phyloP scores from a whole-genome alignment of 2,888 invertebrate genomes.

The Dynastes maya region DNA sequence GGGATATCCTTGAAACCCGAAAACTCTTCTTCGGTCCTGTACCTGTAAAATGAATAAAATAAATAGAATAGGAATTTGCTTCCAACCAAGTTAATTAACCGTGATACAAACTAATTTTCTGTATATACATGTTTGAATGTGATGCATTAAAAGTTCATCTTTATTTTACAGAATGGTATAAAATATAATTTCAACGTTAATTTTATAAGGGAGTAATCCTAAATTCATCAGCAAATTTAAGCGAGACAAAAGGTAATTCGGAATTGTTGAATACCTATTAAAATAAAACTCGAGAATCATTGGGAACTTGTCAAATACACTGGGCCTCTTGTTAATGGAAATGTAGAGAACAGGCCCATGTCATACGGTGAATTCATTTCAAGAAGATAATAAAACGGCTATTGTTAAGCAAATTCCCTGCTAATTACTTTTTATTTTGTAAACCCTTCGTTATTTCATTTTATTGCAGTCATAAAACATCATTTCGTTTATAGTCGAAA shows the following conservation, averaged over 20 bases:
- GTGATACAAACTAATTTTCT: too few species aligned
- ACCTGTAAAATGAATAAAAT: too few species aligned
- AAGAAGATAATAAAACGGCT: slow-evolving; percentile 36
- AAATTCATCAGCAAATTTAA: slow-evolving; percentile 6
- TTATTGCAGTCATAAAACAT: slow-evolving; percentile 25
- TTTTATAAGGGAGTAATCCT: background rate
- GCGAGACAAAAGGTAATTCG: slow-evolving; percentile 27
- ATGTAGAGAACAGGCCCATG: slow-evolving; percentile 39
- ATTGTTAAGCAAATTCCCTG: slow-evolving; percentile 34
- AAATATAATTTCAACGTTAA: background rate
- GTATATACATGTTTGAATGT: too few species aligned
- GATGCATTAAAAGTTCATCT: too few species aligned
- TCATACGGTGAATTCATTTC: slow-evolving; percentile 26
- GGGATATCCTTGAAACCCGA: too few species aligned
- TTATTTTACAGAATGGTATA: background rate
- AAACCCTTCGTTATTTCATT: slow-evolving; percentile 20
- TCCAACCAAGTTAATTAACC: too few species aligned
- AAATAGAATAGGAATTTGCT: too few species aligned
- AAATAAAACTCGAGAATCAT: slow-evolving; percentile 46
- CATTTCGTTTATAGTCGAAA: background rate
- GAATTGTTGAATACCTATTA: slow-evolving; percentile 33
- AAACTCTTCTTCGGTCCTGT: too few species aligned
- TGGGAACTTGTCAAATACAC: slow-evolving; percentile 41
- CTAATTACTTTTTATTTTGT: slow-evolving; percentile 38
- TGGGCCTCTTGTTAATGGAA: slow-evolving; percentile 40